These are phyloP conservation scores for Tetraneura akinire DNA, from an alignment of 1,140 invertebrate species.

Conservation along the genomic window DNA sequence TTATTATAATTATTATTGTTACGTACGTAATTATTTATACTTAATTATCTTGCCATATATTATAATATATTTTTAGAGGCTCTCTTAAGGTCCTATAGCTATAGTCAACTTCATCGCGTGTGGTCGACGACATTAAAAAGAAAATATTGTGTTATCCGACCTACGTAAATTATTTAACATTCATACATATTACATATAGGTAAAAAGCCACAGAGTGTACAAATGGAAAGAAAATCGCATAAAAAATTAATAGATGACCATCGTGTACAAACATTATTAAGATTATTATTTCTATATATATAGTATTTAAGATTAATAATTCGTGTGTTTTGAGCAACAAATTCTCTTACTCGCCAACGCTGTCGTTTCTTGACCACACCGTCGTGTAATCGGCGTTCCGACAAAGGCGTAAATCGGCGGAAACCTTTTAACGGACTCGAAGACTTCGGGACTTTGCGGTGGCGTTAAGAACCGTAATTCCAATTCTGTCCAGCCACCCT, in stretches of 20 bases:
- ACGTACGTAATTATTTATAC: no score
- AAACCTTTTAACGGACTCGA: slow-evolving; percentile 45
- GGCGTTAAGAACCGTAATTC: slow-evolving; percentile 27
- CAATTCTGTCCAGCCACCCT: neutral
- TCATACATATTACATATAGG: no score
- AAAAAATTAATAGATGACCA: slow-evolving; percentile 24
- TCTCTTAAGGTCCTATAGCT: no score
- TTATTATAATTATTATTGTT: no score
- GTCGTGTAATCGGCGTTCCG: neutral
- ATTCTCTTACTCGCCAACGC: neutral
- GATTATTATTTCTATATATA: no score
- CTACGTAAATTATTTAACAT: no score
- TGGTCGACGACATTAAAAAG: no score
- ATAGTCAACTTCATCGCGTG: no score
- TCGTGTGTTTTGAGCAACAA: slow-evolving; percentile 1
- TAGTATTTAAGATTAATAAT: slow-evolving; percentile 22
- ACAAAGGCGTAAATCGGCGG: slow-evolving; percentile 36
- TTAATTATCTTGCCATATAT: no score
- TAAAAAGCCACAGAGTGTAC: neutral
- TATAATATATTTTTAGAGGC: no score
- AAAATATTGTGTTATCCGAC: no score
- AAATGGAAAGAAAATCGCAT: neutral
- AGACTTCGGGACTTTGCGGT: neutral
- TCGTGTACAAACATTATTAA: neutral
- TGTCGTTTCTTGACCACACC: neutral